phyloP scores from a whole-genome alignment of 2,888 invertebrate species.

The Noctuana brunneofusca region DNA sequence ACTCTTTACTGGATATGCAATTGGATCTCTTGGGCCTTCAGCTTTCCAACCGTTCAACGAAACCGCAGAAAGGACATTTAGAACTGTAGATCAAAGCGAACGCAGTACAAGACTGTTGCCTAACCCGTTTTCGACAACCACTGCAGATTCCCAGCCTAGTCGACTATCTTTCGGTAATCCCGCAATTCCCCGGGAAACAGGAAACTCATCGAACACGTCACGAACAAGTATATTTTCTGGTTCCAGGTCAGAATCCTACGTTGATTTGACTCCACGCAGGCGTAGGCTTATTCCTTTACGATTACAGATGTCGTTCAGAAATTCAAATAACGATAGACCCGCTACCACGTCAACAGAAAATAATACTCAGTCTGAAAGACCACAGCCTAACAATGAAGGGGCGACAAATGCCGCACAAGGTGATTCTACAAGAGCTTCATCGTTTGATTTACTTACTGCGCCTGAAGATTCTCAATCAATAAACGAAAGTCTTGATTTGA shows the following conservation, averaged over 20 bases:
- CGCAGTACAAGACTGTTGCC: conserved; percentile 63
- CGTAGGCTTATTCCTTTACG: conserved; percentile 38
- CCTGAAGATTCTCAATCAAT: conserved; percentile 71
- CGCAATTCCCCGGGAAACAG: conserved; percentile 39
- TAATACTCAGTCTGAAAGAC: conserved; percentile 13
- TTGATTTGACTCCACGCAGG: conserved; percentile 40
- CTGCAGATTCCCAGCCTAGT: conserved; percentile 47
- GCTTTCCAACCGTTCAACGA: conserved; percentile 71
- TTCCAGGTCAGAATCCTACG: conserved; percentile 52
- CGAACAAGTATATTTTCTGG: conserved; percentile 71
- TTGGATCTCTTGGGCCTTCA: conserved; percentile 68
- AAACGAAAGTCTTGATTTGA: conserved; percentile 73
- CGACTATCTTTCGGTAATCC: conserved; percentile 48
- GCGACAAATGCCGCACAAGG: background rate
- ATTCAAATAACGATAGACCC: conserved; percentile 61
- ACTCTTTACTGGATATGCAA: conserved; percentile 50
- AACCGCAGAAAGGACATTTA: conserved; percentile 52
- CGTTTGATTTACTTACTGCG: conserved; percentile 39
- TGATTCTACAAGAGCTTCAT: conserved; percentile 15
- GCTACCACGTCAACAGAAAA: conserved; percentile 28
- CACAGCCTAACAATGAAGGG: conserved; percentile 3
- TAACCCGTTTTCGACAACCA: conserved; percentile 68
- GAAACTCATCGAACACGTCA: conserved; percentile 54
- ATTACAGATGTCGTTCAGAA: conserved; percentile 43
- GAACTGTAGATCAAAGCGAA: conserved; percentile 60